phyloP scores from a whole-genome alignment of 2,888 invertebrate genomes.

The Sympetrum striolatum region DNA sequence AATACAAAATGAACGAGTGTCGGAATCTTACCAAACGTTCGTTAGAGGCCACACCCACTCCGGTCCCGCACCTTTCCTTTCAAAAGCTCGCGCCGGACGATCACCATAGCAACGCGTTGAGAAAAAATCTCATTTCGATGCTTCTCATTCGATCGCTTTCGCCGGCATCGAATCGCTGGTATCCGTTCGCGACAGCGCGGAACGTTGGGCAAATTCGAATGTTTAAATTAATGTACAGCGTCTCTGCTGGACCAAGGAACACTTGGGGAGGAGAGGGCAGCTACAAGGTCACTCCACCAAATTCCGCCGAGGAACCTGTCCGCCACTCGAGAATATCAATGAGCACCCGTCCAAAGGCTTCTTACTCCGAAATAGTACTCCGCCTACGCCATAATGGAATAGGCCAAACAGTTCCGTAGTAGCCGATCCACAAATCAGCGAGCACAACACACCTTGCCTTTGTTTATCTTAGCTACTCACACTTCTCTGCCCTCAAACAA shows the following conservation, averaged over 20 bases:
- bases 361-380: background rate
- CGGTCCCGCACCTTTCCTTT: slow-evolving; percentile 3
- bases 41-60: slow-evolving; percentile 38
- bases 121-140: background rate
- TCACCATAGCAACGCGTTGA: slow-evolving; percentile 3
- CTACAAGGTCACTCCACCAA: slow-evolving; percentile 30
- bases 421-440: background rate
- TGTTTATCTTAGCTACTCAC: background rate
- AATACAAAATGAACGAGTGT: background rate
- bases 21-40: slow-evolving; percentile 25
- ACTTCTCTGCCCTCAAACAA: background rate
- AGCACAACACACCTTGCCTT: background rate
- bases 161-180: background rate
- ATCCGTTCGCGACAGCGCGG: background rate
- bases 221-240: slow-evolving; percentile 16
- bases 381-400: background rate
- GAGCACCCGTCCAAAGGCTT: background rate
- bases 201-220: slow-evolving; percentile 8
- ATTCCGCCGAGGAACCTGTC: slow-evolving; percentile 38
- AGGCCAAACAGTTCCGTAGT: background rate
- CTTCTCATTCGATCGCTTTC: background rate
- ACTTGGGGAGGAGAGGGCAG: background rate
- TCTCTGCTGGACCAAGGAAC: slow-evolving; percentile 13
- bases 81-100: slow-evolving; percentile 11
- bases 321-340: background rate